A percentile compares a stretch with the other conserved stretches of the same genome.
phyloP scores from a whole-genome alignment of 2,113 vertebrate species.

The Rynchops niger region DNA sequence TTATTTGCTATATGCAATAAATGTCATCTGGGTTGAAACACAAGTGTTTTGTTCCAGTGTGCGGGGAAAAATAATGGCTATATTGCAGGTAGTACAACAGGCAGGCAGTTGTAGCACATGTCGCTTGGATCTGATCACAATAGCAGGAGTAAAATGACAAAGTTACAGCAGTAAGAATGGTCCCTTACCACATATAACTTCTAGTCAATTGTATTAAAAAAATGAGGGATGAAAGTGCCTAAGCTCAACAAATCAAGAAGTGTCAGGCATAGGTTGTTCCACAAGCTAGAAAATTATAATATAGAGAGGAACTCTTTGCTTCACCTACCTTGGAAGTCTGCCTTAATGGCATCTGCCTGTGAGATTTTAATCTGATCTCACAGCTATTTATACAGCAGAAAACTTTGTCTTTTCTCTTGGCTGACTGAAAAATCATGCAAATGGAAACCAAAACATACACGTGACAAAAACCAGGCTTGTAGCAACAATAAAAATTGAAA shows the following conservation, averaged over 20 bases:
- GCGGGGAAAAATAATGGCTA: neutral
- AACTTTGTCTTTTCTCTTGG: neutral
- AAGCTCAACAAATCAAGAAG: slow-evolving; percentile 26
- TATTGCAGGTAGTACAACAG: neutral
- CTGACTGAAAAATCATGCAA: slow-evolving; percentile 18
- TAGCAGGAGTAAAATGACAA: slow-evolving; percentile 14
- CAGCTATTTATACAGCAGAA: neutral
- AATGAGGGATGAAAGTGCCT: neutral
- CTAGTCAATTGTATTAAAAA: neutral
- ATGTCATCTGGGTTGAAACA: slow-evolving; percentile 11
- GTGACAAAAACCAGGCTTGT: neutral
- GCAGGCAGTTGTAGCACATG: neutral
- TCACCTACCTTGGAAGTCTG: slow-evolving; percentile 25
- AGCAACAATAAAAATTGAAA: neutral
- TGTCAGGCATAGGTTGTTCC: slow-evolving; percentile 6
- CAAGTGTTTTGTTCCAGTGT: neutral
- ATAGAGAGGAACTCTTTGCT: slow-evolving; percentile 37
- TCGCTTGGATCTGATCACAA: slow-evolving; percentile 8
- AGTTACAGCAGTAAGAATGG: neutral
- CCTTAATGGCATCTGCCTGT: slow-evolving; percentile 11
- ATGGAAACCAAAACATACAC: neutral
- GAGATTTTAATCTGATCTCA: slow-evolving; percentile 37
- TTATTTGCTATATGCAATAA: slow-evolving; percentile 19
- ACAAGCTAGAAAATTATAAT: slow-evolving; percentile 26
- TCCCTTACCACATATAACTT: slow-evolving; percentile 19